Conservation (phyloP, 2,113 vertebrate genomes). For the Daboia siamensis region DNA sequence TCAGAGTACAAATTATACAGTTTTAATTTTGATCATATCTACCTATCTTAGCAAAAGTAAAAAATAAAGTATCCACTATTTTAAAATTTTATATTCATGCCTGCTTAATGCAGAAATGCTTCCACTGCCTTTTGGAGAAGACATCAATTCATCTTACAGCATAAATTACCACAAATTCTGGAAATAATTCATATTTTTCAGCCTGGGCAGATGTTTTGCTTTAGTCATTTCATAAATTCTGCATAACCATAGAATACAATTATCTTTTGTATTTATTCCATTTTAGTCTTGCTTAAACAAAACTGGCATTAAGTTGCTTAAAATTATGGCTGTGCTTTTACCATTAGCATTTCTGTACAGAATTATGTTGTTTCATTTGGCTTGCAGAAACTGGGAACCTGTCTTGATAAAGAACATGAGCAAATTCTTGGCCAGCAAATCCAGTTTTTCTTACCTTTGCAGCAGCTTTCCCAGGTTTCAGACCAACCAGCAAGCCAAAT, state of each 20-base stretch:
- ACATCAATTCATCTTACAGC: conserved; percentile 33
- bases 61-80: conserved; percentile 61
- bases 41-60: conserved; percentile 50
- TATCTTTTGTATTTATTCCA: conserved; percentile 18
- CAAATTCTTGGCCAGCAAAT: background rate
- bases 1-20: background rate
- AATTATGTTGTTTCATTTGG: background rate
- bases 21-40: conserved; percentile 39
- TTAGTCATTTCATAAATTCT: conserved; percentile 46
- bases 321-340: background rate
- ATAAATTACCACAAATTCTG: conserved; percentile 57
- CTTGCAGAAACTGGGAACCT: conserved; percentile 16
- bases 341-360: background rate
- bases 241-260: conserved; percentile 2
- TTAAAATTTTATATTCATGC: conserved; percentile 45
- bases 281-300: conserved; percentile 29
- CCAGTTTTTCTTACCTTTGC: background rate
- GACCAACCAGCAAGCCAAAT: background rate
- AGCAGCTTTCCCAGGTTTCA: background rate
- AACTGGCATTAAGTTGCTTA: conserved; percentile 13
- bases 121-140: conserved; percentile 30
- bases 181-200: conserved; percentile 55
- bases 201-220: conserved; percentile 40
- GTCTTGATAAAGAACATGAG: background rate
- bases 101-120: conserved; percentile 38